A percentile compares a stretch with the other conserved stretches of the same genome.
phyloP scores from a whole-genome alignment of 2,888 invertebrate species.

The Seira sanloemensis region DNA sequence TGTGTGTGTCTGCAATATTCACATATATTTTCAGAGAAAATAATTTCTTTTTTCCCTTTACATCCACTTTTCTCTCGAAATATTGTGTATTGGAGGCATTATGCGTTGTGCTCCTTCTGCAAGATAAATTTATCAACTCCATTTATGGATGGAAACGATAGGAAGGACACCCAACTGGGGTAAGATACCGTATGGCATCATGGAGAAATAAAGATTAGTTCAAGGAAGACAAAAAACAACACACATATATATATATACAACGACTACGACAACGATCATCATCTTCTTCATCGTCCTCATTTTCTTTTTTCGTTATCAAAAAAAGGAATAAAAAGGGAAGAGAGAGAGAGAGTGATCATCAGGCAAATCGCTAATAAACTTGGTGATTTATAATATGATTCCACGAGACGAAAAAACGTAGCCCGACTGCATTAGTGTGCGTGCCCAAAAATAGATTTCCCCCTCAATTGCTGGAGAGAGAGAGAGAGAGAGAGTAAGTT shows the following conservation, averaged over 20 bases:
- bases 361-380: conserved; percentile 29
- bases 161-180: conserved; percentile 63
- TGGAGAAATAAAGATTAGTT: conserved; percentile 13
- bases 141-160: conserved; percentile 66
- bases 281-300: conserved; percentile 9
- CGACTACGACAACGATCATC: conserved; percentile 8
- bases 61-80: conserved; percentile 6
- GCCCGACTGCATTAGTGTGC: background rate
- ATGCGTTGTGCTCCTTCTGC: background rate
- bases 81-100: background rate
- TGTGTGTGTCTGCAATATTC: too few species aligned
- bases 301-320: background rate
- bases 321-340: conserved; percentile 15
- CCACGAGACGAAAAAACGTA: background rate
- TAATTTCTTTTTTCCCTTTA: conserved; percentile 5
- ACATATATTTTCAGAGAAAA: background rate
- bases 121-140: conserved; percentile 65
- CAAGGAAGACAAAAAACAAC: background rate
- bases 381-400: conserved; percentile 32
- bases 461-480: too few species aligned
- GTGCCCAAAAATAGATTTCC: conserved; percentile 12
- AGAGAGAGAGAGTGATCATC: conserved; percentile 25
- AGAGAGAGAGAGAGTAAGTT: too few species aligned
- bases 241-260: too few species aligned
- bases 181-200: conserved; percentile 38